Percentiles rank a stretch among this genome's conserved stretches.
phyloP scores from a whole-genome alignment of 2,888 invertebrate genomes.

The Leucozona laternaria region DNA sequence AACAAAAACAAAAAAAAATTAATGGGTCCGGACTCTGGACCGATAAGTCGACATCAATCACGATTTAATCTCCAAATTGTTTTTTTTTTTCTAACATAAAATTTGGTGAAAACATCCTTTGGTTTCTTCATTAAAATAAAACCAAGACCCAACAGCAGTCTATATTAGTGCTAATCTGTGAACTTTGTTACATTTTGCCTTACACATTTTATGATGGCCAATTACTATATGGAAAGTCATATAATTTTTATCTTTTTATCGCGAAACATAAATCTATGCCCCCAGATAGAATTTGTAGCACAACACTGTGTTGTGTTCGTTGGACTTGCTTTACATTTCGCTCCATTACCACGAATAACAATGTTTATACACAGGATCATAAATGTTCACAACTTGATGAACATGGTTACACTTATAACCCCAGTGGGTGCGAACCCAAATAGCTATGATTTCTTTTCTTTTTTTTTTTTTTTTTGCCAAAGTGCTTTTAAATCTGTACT shows the following conservation, averaged over 20 bases:
- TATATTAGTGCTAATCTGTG: slow-evolving; percentile 24
- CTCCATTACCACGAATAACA: neutral
- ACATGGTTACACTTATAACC: slow-evolving; percentile 4
- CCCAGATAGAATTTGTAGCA: neutral
- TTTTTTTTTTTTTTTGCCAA: neutral
- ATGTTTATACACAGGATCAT: neutral
- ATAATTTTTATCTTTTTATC: slow-evolving; percentile 51
- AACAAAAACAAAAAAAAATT: neutral
- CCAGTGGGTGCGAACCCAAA: neutral
- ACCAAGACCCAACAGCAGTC: neutral
- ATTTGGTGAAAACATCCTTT: neutral
- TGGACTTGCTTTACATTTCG: neutral
- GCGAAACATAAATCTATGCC: slow-evolving; percentile 44
- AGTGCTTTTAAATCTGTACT: no score
- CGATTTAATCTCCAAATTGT: slow-evolving; percentile 6
- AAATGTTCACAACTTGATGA: slow-evolving; percentile 54
- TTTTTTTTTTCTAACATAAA: neutral
- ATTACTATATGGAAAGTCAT: slow-evolving; percentile 24
- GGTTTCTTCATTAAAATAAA: slow-evolving; percentile 3
- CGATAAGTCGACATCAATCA: slow-evolving; percentile 15
- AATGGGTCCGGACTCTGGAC: neutral
- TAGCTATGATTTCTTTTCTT: neutral
- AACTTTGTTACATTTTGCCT: slow-evolving; percentile 27
- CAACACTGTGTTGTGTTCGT: no score
- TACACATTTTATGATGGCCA: slow-evolving; percentile 40